These are phyloP conservation scores for Acanthochromis polyacanthus DNA, from an alignment of 2,113 vertebrate genomes.

Conservation along the genomic window DNA sequence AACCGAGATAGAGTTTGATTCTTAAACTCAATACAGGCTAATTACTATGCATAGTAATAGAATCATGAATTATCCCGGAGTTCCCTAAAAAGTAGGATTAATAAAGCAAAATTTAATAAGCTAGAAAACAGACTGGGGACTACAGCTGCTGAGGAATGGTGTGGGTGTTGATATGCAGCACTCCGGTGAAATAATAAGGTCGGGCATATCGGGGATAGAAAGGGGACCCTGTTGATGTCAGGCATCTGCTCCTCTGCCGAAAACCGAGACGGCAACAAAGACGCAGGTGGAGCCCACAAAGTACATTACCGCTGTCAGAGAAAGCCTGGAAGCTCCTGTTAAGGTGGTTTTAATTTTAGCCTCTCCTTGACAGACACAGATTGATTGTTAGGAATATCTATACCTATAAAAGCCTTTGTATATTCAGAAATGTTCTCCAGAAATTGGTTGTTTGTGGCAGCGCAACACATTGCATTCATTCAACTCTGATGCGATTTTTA, in stretches of 20 bases:
- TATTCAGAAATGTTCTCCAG: neutral
- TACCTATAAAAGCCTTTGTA: neutral
- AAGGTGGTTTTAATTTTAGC: slow-evolving; percentile 16
- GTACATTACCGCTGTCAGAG: slow-evolving; percentile 10
- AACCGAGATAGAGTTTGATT: neutral
- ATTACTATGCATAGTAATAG: neutral
- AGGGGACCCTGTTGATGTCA: slow-evolving; percentile 16
- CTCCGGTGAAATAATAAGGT: slow-evolving; percentile 27
- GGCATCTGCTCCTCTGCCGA: slow-evolving; percentile 25
- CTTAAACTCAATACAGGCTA: neutral
- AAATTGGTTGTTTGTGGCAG: neutral
- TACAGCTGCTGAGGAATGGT: neutral
- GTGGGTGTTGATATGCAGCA: slow-evolving; percentile 5
- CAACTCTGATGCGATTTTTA: neutral
- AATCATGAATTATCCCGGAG: neutral
- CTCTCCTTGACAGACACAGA: neutral
- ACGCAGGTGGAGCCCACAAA: slow-evolving; percentile 24
- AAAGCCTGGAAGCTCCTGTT: slow-evolving; percentile 11
- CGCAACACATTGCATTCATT: neutral
- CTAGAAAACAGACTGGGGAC: neutral
- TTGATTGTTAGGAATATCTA: neutral
- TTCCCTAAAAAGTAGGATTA: neutral
- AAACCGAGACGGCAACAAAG: slow-evolving; percentile 19
- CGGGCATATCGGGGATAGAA: neutral
- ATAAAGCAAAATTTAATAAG: slow-evolving; percentile 15